phyloP scores from a whole-genome alignment of 1,140 invertebrate genomes.

The Caerostris extrusa region DNA sequence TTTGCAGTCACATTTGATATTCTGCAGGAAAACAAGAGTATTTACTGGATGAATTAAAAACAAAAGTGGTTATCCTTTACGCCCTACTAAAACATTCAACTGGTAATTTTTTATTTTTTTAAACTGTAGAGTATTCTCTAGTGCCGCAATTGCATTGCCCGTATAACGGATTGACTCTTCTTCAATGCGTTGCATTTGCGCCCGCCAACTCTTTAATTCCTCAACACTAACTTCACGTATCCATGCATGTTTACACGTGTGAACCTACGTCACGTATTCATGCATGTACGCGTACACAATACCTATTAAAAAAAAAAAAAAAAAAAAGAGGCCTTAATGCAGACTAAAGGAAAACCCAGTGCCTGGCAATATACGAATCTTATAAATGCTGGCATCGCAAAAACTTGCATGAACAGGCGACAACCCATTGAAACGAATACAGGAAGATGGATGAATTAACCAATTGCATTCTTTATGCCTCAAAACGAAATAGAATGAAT shows the following conservation, averaged over 20 bases:
- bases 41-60: too few species aligned
- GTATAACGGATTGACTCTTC: neutral
- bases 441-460: too few species aligned
- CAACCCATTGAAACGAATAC: too few species aligned
- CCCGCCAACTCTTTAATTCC: neutral
- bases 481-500: too few species aligned
- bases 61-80: too few species aligned
- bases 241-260: constrained; percentile 76
- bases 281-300: constrained; percentile 65
- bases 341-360: too few species aligned
- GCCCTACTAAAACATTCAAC: too few species aligned
- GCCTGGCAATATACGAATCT: too few species aligned
- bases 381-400: too few species aligned
- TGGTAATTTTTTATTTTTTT: neutral
- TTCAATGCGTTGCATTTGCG: constrained; percentile 21
- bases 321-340: too few species aligned
- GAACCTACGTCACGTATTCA: constrained; percentile 70
- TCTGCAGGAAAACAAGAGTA: neutral
- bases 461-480: too few species aligned
- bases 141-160: constrained; percentile 7
- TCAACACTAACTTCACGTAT: constrained; percentile 56
- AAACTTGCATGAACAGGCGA: too few species aligned
- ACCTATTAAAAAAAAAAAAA: neutral
- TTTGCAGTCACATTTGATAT: neutral
- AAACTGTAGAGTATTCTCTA: neutral